Conservation (phyloP, 2,888 invertebrate species). For the Stenotaenia linearis region DNA sequence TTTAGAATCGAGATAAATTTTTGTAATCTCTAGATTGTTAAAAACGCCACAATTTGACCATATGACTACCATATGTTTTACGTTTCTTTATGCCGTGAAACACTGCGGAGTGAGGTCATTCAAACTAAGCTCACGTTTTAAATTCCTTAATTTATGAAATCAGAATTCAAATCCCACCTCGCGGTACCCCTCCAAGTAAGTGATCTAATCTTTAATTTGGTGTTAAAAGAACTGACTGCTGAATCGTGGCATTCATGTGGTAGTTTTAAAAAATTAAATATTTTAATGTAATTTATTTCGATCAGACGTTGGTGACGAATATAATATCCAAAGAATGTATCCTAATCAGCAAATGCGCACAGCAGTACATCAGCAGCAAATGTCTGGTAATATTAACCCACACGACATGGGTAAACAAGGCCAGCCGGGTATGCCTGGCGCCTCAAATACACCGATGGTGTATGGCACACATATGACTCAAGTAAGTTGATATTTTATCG, state of each 20-base stretch:
- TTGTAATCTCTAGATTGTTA: background rate
- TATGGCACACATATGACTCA: background rate
- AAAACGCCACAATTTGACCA: background rate
- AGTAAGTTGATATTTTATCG: background rate
- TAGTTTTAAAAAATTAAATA: background rate
- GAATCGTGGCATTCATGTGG: too few species aligned
- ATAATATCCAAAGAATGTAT: background rate
- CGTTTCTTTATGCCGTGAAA: background rate
- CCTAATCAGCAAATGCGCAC: background rate
- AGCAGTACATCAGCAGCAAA: background rate
- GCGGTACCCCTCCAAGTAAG: background rate
- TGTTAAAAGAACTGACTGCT: too few species aligned
- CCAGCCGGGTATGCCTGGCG: conserved; percentile 30
- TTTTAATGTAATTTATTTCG: background rate
- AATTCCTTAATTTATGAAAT: background rate
- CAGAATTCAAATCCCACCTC: background rate
- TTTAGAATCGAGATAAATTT: background rate
- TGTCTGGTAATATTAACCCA: background rate
- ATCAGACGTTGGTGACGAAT: background rate
- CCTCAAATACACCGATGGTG: background rate
- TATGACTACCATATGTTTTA: background rate
- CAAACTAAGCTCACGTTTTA: background rate
- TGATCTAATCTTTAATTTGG: background rate
- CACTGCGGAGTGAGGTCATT: background rate
- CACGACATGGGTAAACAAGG: conserved; percentile 35